Evolutionary conservation across 2,113 vertebrate genomes (phyloP).

Genomic region (Eublepharis macularius): DNA sequence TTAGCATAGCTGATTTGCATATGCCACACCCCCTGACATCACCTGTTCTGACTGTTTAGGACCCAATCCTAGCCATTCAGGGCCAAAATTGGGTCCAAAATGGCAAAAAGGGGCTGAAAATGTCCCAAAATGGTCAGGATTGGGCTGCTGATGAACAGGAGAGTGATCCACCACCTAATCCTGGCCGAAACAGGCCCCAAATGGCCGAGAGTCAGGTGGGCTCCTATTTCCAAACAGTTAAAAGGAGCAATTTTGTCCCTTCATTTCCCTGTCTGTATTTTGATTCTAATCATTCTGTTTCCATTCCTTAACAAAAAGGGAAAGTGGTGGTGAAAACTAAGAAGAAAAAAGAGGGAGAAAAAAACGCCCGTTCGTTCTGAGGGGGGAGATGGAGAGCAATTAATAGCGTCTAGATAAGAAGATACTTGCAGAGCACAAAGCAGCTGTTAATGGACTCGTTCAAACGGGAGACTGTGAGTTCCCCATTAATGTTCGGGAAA

Average conservation of each 20-base stretch:
- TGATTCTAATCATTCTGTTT: constrained; percentile 61
- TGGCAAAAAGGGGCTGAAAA: no score
- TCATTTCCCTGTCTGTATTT: constrained; percentile 44
- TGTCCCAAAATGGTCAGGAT: no score
- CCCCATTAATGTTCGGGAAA: constrained; percentile 63
- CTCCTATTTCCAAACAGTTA: neutral
- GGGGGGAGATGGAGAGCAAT: constrained; percentile 61
- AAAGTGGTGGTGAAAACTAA: constrained; percentile 14
- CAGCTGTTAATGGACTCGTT: constrained; percentile 67
- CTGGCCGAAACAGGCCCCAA: no score
- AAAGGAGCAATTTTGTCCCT: constrained; percentile 34
- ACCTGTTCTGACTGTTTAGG: no score
- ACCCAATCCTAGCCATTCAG: no score
- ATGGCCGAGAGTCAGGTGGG: no score
- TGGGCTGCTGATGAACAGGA: no score
- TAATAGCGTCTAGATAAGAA: constrained; percentile 67
- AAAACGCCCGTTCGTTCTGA: constrained; percentile 37
- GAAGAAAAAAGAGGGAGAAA: neutral
- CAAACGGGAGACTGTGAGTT: constrained; percentile 64
- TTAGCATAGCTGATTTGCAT: no score
- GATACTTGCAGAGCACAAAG: constrained; percentile 62
- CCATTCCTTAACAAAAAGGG: constrained; percentile 54
- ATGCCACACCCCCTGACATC: no score
- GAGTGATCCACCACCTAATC: no score
- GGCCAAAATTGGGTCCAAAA: no score